phyloP scores from a whole-genome alignment of 2,888 invertebrate genomes.

The Noctua pronuba region DNA sequence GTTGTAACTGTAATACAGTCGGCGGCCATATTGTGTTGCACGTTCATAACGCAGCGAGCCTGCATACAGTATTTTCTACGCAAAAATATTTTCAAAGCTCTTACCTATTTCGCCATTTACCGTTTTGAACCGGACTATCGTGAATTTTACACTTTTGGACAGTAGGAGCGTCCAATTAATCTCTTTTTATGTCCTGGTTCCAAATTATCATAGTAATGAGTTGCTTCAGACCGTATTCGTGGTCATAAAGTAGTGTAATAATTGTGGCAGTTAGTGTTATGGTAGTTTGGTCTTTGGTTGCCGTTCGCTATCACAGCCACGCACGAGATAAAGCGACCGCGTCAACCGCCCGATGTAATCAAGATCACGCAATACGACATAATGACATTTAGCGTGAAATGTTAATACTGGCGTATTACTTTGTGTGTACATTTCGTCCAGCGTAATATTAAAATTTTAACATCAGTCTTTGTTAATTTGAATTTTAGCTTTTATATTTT shows the following conservation, averaged over 20 bases:
- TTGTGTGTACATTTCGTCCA: slow-evolving; percentile 20
- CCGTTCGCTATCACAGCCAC: slow-evolving; percentile 41
- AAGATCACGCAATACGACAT: slow-evolving; percentile 62
- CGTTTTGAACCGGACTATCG: slow-evolving; percentile 41
- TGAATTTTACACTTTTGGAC: slow-evolving; percentile 50
- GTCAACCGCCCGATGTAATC: slow-evolving; percentile 66
- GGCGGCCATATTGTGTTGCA: slow-evolving; percentile 62
- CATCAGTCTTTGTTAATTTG: too few species aligned
- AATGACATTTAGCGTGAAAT: slow-evolving; percentile 64
- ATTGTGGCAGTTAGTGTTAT: slow-evolving; percentile 58
- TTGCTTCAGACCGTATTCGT: slow-evolving; percentile 58
- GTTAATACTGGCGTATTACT: slow-evolving; percentile 33
- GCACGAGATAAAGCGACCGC: slow-evolving; percentile 62
- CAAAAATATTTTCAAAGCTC: slow-evolving; percentile 58
- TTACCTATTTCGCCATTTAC: slow-evolving; percentile 54
- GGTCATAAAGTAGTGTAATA: slow-evolving; percentile 64
- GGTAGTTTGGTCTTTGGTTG: slow-evolving; percentile 37
- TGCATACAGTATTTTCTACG: slow-evolving; percentile 57
- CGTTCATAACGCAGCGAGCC: slow-evolving; percentile 57
- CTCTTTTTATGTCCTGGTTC: slow-evolving; percentile 65
- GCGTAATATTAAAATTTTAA: slow-evolving; percentile 3
- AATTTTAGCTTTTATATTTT: slow-evolving; percentile 6
- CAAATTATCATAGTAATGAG: slow-evolving; percentile 71
- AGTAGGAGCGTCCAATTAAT: slow-evolving; percentile 60
- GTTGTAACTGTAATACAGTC: slow-evolving; percentile 62